Conservation (phyloP, 2,113 vertebrate genomes). For the Recurvirostra avosetta region DNA sequence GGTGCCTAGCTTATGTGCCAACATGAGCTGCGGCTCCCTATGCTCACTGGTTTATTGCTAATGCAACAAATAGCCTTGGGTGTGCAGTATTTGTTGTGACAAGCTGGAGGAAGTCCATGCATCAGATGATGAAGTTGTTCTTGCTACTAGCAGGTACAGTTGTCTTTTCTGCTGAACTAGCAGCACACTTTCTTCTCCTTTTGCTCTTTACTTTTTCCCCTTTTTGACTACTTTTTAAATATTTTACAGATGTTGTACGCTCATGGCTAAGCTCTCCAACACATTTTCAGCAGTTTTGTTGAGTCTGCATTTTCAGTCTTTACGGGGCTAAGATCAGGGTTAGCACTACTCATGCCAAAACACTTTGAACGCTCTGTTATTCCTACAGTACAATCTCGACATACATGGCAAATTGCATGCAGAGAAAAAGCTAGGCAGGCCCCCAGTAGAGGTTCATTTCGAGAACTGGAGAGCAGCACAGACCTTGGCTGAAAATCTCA, state of each 20-base stretch:
- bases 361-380: neutral
- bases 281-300: neutral
- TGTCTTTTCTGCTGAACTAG: constrained; percentile 20
- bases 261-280: neutral
- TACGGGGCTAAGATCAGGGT: too few species aligned
- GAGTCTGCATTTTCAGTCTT: neutral
- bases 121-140: neutral
- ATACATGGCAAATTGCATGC: neutral
- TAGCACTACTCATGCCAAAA: neutral
- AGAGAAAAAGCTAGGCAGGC: neutral
- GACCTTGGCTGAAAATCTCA: neutral
- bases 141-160: constrained; percentile 9
- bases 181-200: neutral
- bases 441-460: neutral
- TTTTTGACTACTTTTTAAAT: neutral
- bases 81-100: constrained; percentile 5
- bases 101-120: constrained; percentile 13
- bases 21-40: neutral
- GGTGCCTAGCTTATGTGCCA: neutral
- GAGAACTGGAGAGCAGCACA: neutral
- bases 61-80: constrained; percentile 28
- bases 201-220: neutral
- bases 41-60: neutral
- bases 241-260: neutral
- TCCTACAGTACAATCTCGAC: neutral